Evolutionary conservation across 2,797 vertebrate species (phyloP).

Genomic region (Pseudotriccus pelzelni): DNA sequence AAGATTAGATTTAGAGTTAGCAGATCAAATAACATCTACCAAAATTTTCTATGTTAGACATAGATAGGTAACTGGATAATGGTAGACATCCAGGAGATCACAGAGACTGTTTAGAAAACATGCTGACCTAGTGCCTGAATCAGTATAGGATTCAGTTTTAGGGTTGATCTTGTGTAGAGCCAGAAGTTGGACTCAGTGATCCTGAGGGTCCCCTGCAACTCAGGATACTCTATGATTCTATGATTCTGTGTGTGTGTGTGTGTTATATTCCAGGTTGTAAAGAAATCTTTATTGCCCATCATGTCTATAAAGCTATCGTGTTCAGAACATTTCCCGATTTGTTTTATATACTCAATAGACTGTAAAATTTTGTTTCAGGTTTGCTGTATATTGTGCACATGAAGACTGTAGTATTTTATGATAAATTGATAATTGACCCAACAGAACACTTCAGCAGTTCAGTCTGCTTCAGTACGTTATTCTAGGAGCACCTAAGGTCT

Average conservation of each 20-base stretch:
- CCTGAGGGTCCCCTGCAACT: background rate
- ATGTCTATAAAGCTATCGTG: background rate
- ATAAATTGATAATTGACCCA: slow-evolving; percentile 41
- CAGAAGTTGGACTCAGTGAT: background rate
- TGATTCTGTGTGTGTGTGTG: background rate
- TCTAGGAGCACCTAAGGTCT: slow-evolving; percentile 19
- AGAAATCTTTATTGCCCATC: background rate
- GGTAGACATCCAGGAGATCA: background rate
- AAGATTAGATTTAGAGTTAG: background rate
- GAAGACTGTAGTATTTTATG: slow-evolving; percentile 6
- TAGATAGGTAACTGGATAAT: background rate
- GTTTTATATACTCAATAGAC: background rate
- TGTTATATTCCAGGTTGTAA: background rate
- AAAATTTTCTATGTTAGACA: background rate
- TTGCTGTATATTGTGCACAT: background rate
- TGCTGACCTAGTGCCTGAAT: background rate
- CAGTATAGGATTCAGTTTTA: background rate
- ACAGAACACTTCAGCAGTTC: slow-evolving; percentile 13
- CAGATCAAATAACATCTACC: background rate
- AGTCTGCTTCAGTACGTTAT: slow-evolving; percentile 27
- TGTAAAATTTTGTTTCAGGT: slow-evolving; percentile 28
- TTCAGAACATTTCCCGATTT: slow-evolving; percentile 12
- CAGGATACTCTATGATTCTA: background rate
- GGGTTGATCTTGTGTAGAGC: background rate
- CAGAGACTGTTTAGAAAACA: background rate